Evolutionary conservation across 1,140 invertebrate genomes (phyloP), one percentile per base, ranked within the genome.

Genomic region (Homarus americanus): DNA sequence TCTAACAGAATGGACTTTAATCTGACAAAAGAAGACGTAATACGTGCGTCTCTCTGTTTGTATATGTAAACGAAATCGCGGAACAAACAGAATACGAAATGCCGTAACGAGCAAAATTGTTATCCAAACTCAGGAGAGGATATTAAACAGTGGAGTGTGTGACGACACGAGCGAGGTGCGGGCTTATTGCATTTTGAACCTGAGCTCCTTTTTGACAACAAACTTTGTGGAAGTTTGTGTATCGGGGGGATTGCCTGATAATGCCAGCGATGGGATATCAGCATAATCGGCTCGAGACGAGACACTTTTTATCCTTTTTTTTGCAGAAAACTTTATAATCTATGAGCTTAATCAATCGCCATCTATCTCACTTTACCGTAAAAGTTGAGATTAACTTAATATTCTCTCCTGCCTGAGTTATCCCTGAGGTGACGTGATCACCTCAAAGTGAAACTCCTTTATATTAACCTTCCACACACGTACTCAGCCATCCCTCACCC

Each of bases 81-180:
- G 24, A n/a, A 69, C 63, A 69, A 28, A 69, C 63, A 69, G 63
- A 69, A 69, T 69, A 1, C 63, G 63, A 28, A 69, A 69, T 69
- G 63, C 63, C n/a, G 63, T 69, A 69, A 69, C 63, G 63, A 69
- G 63, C 63, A 69, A 69, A 69, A 69, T 69, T 69, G 63, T 69
- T 69, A 28, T 69, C 63, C 63, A 69, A 69, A 69, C 63, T 69
- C 5, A 32, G 63, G 63, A 69, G 28, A 69, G 63, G 63, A 69
- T 69, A 69, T 69, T 69, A 69, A 69, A 69, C 63, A 69, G 63
- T 69, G 63, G 63, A 69, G 63, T 69, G 63, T 69, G 63, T 69
- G 63, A 69, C 20, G 9, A 28, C 1, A 69, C 24, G 28, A 28
- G n/a, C 15, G 20, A 32, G 63, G 63, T 20, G n/a, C n/a, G 32